Evolutionary conservation across 2,888 invertebrate genomes (phyloP), one percentile per base, ranked within the genome.

Genomic region (Tachina grossa): DNA sequence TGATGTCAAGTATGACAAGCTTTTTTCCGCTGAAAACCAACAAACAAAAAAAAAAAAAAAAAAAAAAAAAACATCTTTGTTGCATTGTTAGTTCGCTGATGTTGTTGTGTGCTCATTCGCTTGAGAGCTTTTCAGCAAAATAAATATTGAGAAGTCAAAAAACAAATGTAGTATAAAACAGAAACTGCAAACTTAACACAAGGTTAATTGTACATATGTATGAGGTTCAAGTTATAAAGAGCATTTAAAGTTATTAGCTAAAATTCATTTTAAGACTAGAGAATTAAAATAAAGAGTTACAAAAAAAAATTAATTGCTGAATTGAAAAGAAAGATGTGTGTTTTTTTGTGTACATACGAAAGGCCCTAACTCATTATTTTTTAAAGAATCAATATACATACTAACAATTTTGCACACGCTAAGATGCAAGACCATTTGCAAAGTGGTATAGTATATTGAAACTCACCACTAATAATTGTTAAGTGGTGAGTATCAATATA

Each of bases 1-100:
- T 82, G 78, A 68, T 78, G 81, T 82, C 81, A 85, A 81, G 81
- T 84, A 69, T 84, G 84, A 80, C 84, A 80, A 59, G 81, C 68
- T 77, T 82, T 81, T 85, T 77, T 75, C 53, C 45, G 72, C 55
- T 68, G 57, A 66, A 81, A 81, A 61, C 9, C 47, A 16, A 59
- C 61, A 49, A 14, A 65, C n/a, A n/a, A n/a, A n/a, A n/a, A n/a
- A n/a, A n/a, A n/a, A n/a, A n/a, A n/a, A n/a, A n/a, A n/a, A n/a
- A n/a, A n/a, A n/a, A n/a, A n/a, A 47, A 53, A 57, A 41, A 57
- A 72, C 31, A 59, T 47, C 39, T 59, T 53, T 59, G 78, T 47
- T 71, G 53, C 19, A 55, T 57, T 68, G 59, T 66, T 47, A 55
- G 47, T 53, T 45, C 16, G 61, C 22, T 53, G 71, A 14, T 61